Evolutionary conservation across 2,797 vertebrate genomes (phyloP).

Genomic region (Phrynocephalus guinanensis): DNA sequence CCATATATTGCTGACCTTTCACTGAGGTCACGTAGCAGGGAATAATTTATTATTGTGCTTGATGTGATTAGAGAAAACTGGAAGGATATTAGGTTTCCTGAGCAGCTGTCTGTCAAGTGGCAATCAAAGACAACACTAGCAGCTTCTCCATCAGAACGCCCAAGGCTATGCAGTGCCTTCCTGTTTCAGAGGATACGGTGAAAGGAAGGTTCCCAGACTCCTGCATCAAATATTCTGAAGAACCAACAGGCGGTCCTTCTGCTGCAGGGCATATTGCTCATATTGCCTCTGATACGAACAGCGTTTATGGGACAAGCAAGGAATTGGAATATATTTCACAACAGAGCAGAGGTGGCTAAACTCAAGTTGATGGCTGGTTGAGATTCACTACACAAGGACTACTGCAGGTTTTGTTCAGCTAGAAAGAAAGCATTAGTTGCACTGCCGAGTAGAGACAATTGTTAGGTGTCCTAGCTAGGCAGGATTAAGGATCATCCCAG

Average conservation of each 20-base stretch:
- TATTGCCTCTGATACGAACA: background rate
- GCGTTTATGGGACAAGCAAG: background rate
- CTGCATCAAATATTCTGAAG: conserved; percentile 2
- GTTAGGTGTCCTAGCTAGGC: background rate
- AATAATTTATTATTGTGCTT: background rate
- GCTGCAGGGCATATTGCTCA: background rate
- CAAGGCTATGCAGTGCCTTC: background rate
- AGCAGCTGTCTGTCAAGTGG: background rate
- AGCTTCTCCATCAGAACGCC: background rate
- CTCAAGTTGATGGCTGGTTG: background rate
- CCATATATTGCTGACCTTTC: conserved; percentile 34
- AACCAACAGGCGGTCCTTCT: background rate
- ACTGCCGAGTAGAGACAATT: background rate
- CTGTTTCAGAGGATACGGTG: background rate
- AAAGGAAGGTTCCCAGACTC: background rate
- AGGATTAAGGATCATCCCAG: too few relatives aligned
- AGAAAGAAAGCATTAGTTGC: background rate
- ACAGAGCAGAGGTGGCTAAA: background rate
- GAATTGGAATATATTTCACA: background rate
- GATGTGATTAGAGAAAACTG: accelerated
- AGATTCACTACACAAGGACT: background rate
- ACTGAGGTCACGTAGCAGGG: conserved; percentile 10
- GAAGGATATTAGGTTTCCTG: conserved; percentile 43
- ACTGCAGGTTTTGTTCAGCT: background rate
- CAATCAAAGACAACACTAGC: background rate